Conservation (phyloP, 2,797 vertebrate species). For the Eutrigla gurnardus region DNA sequence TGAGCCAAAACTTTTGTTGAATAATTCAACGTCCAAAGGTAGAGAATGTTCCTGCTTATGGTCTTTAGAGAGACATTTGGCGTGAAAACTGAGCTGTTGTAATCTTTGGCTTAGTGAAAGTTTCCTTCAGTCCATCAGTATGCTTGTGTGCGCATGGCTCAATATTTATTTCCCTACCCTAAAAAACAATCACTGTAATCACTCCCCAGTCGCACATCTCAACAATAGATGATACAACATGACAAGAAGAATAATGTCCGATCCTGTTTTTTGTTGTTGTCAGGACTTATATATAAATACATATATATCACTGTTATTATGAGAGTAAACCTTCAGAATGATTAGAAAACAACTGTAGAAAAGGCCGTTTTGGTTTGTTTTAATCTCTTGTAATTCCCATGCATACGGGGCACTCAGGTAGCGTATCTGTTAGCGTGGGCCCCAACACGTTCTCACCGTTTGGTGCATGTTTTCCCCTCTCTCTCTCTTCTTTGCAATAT, state of each 20-base stretch:
- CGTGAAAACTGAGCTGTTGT: conserved; percentile 77
- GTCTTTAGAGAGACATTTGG: conserved; percentile 72
- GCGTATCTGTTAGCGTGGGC: too few relatives aligned
- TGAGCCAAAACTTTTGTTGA: conserved; percentile 41
- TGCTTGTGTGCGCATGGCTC: conserved; percentile 32
- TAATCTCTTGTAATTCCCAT: conserved; percentile 24
- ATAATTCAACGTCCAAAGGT: conserved; percentile 40
- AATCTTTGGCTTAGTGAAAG: conserved; percentile 69
- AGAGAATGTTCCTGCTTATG: conserved; percentile 36
- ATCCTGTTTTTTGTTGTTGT: conserved; percentile 47
- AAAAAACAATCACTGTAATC: conserved; percentile 60
- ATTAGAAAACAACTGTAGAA: conserved; percentile 29
- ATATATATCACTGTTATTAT: conserved; percentile 3
- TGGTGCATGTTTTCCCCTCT: too few relatives aligned
- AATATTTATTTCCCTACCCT: conserved; percentile 61
- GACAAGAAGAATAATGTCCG: conserved; percentile 31
- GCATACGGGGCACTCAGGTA: background rate
- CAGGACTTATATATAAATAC: conserved; percentile 10
- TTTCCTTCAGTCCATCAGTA: conserved; percentile 68
- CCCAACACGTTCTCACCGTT: too few relatives aligned
- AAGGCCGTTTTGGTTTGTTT: conserved; percentile 27
- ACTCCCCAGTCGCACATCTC: conserved; percentile 36
- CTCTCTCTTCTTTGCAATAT: too few relatives aligned
- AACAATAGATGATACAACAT: conserved; percentile 35
- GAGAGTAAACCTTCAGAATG: conserved; percentile 23